Evolutionary conservation across 2,113 vertebrate genomes (phyloP), one percentile per base, ranked within the genome.

Genomic region (Sisor rabdophorus): DNA sequence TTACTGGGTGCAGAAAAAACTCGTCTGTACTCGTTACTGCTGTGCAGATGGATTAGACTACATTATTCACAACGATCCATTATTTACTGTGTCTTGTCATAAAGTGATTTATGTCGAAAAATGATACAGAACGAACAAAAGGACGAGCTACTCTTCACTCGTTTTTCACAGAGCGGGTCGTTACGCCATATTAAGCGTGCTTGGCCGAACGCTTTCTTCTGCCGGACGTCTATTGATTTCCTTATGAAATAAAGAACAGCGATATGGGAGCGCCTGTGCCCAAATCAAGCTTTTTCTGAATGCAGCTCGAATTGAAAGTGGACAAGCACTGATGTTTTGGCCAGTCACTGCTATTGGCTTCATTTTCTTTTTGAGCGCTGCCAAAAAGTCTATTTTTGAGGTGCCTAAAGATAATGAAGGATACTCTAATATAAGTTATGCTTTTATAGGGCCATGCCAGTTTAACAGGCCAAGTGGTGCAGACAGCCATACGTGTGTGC

Each of bases 41-140:
- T 10, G 54, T 67, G 75, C 70, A 69, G 32, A 68, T 70, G 67
- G 68, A 54, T 79, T 52, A 48, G 26, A 74, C 70, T 78, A 32
- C 79, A 71, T 81, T 82, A 86, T 83, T 86, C 75, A 77, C 30
- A 58, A 40, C 54, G 53, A 64, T 83, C 77, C 70, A 70, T 72
- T 74, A 64, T 80, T 72, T 67, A 30, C 36, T 19, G 44, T 74
- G 55, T 76, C n/a, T 79, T 63, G 69, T 68, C 22, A 56, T 56
- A 50, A 79, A 74, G 64, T 74, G 65, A 82, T 78, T 64, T 69
- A 64, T 70, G 47, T 76, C 63, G 64, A 55, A 59, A 75, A 71
- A 71, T 55, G 69, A 67, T 48, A 67, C 61, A 7, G 40, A 74
- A 22, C 60, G 59, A 73, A 79, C 24, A 28, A 53, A 73, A 79